Percentiles rank a stretch among this genome's conserved stretches.
Conservation (phyloP, 2,113 vertebrate genomes). For the Xiphophorus hellerii region DNA sequence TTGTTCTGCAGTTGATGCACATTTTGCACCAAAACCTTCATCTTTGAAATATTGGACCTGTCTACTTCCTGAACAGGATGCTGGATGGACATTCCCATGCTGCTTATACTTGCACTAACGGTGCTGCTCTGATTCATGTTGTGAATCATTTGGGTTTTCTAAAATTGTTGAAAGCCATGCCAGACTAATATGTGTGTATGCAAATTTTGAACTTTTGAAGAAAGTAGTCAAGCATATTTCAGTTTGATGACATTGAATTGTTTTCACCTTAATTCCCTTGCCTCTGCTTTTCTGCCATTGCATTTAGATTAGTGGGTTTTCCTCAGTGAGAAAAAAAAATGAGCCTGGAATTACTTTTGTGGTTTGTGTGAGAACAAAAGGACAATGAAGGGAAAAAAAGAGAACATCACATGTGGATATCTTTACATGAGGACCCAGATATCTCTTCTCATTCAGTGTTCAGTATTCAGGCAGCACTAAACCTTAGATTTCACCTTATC, state of each 20-base stretch:
- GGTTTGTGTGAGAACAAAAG: not conserved
- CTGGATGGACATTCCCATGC: too few relatives aligned
- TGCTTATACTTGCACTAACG: too few relatives aligned
- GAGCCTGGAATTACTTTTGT: not conserved
- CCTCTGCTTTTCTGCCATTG: not conserved
- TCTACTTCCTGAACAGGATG: too few relatives aligned
- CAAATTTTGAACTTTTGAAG: not conserved
- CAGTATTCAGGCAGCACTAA: slow-evolving; percentile 24
- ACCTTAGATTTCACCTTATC: slow-evolving; percentile 8
- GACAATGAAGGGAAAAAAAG: not conserved
- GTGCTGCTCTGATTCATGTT: too few relatives aligned
- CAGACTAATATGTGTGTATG: not conserved
- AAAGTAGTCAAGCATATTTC: not conserved
- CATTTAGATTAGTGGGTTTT: not conserved
- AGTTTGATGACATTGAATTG: not conserved
- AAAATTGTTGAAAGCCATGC: too few relatives aligned
- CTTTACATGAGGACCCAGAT: not conserved
- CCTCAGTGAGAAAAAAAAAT: not conserved
- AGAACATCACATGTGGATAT: not conserved
- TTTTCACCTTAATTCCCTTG: not conserved
- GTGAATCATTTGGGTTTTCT: too few relatives aligned
- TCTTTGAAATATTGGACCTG: too few relatives aligned
- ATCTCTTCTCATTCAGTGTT: slow-evolving; percentile 4
- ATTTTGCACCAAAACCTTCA: too few relatives aligned
- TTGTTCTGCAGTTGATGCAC: too few relatives aligned